These are phyloP conservation scores for Cryptotermes secundus DNA, from an alignment of 1,140 invertebrate genomes.

Conservation along the genomic window DNA sequence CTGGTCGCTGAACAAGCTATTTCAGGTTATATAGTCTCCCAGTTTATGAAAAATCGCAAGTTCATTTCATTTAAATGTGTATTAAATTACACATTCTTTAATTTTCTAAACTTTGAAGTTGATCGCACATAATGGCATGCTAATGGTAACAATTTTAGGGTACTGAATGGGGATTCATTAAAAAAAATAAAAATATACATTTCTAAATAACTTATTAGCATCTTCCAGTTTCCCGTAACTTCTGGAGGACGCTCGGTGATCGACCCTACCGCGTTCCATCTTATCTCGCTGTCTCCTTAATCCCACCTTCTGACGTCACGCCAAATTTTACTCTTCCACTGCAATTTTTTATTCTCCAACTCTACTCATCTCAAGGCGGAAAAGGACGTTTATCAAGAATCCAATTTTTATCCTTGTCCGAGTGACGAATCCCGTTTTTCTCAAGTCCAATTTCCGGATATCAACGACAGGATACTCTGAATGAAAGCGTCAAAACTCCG, in stretches of 20 bases:
- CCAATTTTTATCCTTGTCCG: slow-evolving; percentile 24
- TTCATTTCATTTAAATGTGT: no score
- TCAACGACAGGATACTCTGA: slow-evolving; percentile 20
- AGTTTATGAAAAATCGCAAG: no score
- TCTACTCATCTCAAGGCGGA: background rate
- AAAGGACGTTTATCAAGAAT: slow-evolving; percentile 15
- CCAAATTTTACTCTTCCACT: background rate
- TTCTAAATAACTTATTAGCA: background rate
- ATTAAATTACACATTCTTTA: no score
- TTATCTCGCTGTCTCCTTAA: background rate
- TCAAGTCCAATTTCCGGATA: slow-evolving; percentile 27
- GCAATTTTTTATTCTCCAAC: background rate
- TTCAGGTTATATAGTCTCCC: no score
- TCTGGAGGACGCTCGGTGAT: background rate
- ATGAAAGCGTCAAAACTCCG: slow-evolving; percentile 24
- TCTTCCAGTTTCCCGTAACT: background rate
- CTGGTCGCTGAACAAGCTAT: no score
- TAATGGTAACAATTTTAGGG: no score
- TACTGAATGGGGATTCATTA: no score
- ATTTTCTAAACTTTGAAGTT: no score
- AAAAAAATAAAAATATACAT: no score
- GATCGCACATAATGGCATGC: no score
- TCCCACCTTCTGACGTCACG: background rate
- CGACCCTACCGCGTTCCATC: background rate
- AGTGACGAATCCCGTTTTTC: slow-evolving; percentile 24